Evolutionary conservation across 2,797 vertebrate genomes (phyloP).

Genomic region (Craterocephalus amniculus): DNA sequence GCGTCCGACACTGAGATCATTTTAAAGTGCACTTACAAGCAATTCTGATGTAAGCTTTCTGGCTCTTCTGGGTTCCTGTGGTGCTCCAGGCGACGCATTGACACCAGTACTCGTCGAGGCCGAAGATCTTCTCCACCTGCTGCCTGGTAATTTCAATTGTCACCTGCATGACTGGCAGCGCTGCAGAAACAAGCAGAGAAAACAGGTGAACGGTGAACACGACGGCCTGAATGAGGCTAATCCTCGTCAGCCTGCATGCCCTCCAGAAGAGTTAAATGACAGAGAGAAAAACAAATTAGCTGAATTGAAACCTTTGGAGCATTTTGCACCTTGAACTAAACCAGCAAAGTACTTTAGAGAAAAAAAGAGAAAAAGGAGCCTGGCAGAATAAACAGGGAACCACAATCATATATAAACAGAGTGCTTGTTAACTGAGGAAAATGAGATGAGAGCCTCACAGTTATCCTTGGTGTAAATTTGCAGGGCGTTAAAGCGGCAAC

Average conservation of each 20-base stretch:
- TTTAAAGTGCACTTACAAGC: conserved; percentile 89
- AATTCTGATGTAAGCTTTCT: conserved; percentile 94
- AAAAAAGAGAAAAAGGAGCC: conserved; percentile 16
- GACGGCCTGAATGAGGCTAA: not conserved
- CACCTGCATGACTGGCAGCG: conserved; percentile 94
- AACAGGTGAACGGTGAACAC: conserved; percentile 3
- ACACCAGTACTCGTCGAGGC: conserved; percentile 98
- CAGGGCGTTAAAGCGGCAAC: conserved; percentile 62
- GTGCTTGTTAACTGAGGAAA: conserved; percentile 75
- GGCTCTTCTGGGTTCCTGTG: conserved; percentile 97
- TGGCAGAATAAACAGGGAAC: conserved; percentile 62
- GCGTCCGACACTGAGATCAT: conserved; percentile 24
- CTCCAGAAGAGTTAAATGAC: conserved; percentile 26
- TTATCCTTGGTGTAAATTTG: conserved; percentile 66
- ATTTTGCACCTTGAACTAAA: conserved; percentile 66
- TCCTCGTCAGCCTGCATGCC: conserved; percentile 18
- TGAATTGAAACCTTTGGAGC: conserved; percentile 47
- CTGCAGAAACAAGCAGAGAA: conserved; percentile 75
- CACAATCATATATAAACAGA: conserved; percentile 77
- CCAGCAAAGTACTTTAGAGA: conserved; percentile 54
- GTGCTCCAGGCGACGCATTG: conserved; percentile 99
- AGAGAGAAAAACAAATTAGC: conserved; percentile 40
- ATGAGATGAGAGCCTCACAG: conserved; percentile 70
- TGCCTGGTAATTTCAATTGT: conserved; percentile 96
- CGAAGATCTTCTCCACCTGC: conserved; percentile 98